Percentiles rank a stretch among this genome's conserved stretches.
Conservation (phyloP, 2,888 invertebrate species). For the Anthophora plumipes region DNA sequence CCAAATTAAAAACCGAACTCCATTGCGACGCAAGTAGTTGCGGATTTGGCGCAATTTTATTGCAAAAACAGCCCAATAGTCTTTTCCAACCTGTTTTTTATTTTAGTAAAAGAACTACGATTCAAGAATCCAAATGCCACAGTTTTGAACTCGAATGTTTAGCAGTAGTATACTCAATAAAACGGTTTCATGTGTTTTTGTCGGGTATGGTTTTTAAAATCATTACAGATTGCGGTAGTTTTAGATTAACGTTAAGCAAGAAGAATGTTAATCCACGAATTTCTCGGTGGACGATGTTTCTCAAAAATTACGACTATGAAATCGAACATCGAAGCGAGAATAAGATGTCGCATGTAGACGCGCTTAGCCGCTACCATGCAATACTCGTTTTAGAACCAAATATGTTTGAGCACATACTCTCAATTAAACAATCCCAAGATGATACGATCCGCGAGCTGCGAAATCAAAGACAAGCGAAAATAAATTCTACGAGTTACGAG, state of each 20-base stretch:
- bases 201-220: slow-evolving; percentile 3
- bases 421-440: slow-evolving; percentile 11
- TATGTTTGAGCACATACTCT: slow-evolving; percentile 23
- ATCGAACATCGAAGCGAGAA: neutral
- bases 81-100: slow-evolving; percentile 33
- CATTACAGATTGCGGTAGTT: slow-evolving; percentile 27
- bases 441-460: neutral
- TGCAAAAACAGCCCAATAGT: slow-evolving; percentile 71
- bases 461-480: neutral
- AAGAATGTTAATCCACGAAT: no score
- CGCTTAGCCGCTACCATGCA: slow-evolving; percentile 7
- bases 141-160: slow-evolving; percentile 14
- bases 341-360: slow-evolving; percentile 38
- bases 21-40: slow-evolving; percentile 76
- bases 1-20: slow-evolving; percentile 71
- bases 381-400: slow-evolving; percentile 14
- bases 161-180: neutral
- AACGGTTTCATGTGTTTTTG: slow-evolving; percentile 15
- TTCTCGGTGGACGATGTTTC: slow-evolving; percentile 2
- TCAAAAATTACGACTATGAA: neutral
- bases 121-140: neutral
- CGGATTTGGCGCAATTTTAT: slow-evolving; percentile 75
- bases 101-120: slow-evolving; percentile 14
- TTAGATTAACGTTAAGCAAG: slow-evolving; percentile 13
- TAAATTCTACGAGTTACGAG: slow-evolving; percentile 22